A percentile compares a stretch with the other conserved stretches of the same genome.
These are phyloP conservation scores for Argyra leucocephala DNA, from an alignment of 2,888 invertebrate genomes.

Conservation along the genomic window DNA sequence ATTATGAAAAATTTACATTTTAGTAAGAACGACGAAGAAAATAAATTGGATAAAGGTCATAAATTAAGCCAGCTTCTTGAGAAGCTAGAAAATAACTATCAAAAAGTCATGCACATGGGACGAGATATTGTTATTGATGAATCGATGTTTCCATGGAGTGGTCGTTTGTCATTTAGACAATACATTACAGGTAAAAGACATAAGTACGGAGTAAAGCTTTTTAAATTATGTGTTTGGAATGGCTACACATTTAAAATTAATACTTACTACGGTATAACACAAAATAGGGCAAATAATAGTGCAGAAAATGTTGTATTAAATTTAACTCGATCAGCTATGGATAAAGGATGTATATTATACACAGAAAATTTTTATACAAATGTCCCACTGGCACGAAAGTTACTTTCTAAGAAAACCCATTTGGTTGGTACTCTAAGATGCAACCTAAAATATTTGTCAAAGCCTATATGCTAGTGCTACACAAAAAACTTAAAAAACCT, in stretches of 20 bases:
- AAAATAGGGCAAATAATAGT: not conserved
- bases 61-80: not conserved
- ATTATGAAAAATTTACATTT: constrained; percentile 8
- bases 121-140: not conserved
- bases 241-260: not conserved
- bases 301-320: not conserved
- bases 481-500: too few species aligned
- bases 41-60: not conserved
- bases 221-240: not conserved
- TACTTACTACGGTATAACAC: not conserved
- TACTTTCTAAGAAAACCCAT: not conserved
- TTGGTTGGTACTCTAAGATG: not conserved
- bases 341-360: not conserved
- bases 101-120: not conserved
- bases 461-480: not conserved
- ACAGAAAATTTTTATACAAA: not conserved
- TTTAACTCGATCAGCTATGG: not conserved
- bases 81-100: not conserved
- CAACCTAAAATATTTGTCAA: not conserved
- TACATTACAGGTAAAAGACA: constrained; percentile 1
- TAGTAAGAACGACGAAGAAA: not conserved
- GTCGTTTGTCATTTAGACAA: not conserved
- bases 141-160: constrained; percentile 3
- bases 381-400: too few species aligned
- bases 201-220: not conserved